Conservation (phyloP, 2,888 invertebrate genomes). For the Cylloceria caligata region DNA sequence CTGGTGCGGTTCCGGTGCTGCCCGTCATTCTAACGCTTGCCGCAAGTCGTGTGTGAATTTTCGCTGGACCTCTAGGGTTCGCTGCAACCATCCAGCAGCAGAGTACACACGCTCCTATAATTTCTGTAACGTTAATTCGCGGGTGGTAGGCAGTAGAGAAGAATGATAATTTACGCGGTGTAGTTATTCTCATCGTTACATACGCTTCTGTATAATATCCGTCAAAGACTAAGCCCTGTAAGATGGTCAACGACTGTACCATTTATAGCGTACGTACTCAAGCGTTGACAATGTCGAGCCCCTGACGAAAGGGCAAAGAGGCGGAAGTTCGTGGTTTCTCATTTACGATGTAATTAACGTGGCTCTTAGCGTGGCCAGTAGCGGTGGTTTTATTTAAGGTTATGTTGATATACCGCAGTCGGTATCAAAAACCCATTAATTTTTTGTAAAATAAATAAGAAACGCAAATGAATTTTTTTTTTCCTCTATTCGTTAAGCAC, state of each 20-base stretch:
- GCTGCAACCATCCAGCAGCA: background rate
- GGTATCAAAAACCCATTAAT: too few relatives aligned
- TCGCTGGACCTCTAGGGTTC: slow-evolving; percentile 30
- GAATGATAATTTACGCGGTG: background rate
- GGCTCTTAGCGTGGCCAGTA: background rate
- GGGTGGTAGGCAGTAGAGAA: background rate
- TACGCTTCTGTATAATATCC: background rate
- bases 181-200: slow-evolving; percentile 28
- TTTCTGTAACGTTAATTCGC: slow-evolving; percentile 56
- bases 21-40: slow-evolving; percentile 14
- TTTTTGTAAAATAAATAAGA: too few relatives aligned
- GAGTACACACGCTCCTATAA: slow-evolving; percentile 22
- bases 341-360: slow-evolving; percentile 65
- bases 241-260: background rate
- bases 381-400: slow-evolving; percentile 5
- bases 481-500: too few relatives aligned
- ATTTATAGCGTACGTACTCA: background rate
- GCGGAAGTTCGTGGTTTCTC: slow-evolving; percentile 46
- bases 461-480: too few relatives aligned
- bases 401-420: too few relatives aligned
- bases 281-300: background rate
- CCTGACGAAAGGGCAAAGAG: slow-evolving; percentile 2
- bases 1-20: slow-evolving; percentile 25
- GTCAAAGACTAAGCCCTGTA: background rate
- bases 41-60: slow-evolving; percentile 63